Evolutionary conservation across 1,140 invertebrate genomes (phyloP).

Genomic region (Carposina sasakii): DNA sequence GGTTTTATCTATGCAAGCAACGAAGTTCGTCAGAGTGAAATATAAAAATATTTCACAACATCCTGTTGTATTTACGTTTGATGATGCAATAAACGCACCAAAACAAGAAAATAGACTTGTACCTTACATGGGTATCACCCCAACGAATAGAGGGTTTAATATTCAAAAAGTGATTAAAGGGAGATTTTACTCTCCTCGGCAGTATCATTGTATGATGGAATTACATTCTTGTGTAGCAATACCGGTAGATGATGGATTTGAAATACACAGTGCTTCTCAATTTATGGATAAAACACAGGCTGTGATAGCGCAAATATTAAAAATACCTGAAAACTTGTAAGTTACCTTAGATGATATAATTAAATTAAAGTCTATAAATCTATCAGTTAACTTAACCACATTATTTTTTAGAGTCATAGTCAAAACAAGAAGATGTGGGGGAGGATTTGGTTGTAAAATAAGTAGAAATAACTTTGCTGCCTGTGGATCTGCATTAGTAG

Average conservation of each 20-base stretch:
- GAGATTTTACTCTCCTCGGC: constrained; percentile 40
- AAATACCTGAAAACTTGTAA: constrained; percentile 44
- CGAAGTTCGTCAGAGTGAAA: constrained; percentile 76
- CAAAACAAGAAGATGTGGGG: constrained; percentile 76
- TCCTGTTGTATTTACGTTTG: constrained; percentile 71
- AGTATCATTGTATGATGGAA: constrained; percentile 78
- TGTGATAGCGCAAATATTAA: constrained; percentile 72
- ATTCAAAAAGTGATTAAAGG: constrained; percentile 65
- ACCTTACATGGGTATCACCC: constrained; percentile 14
- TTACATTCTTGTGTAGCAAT: constrained; percentile 75
- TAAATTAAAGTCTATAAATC: neutral
- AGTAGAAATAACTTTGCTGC: constrained; percentile 65
- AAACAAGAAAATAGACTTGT: constrained; percentile 32
- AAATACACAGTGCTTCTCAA: constrained; percentile 73
- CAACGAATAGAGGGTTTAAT: constrained; percentile 34
- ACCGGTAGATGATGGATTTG: constrained; percentile 76
- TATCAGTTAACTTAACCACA: neutral
- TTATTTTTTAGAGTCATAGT: constrained; percentile 73
- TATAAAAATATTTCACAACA: constrained; percentile 61
- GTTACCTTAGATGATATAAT: neutral
- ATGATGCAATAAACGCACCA: constrained; percentile 72
- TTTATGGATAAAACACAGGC: constrained; percentile 77
- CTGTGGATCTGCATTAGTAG: constrained; percentile 75
- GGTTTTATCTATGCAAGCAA: constrained; percentile 74
- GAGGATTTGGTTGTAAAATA: constrained; percentile 79